Percentiles rank a stretch among this genome's conserved stretches.
These are phyloP conservation scores for Ephestia elutella DNA, from an alignment of 1,140 invertebrate genomes.

Conservation along the genomic window DNA sequence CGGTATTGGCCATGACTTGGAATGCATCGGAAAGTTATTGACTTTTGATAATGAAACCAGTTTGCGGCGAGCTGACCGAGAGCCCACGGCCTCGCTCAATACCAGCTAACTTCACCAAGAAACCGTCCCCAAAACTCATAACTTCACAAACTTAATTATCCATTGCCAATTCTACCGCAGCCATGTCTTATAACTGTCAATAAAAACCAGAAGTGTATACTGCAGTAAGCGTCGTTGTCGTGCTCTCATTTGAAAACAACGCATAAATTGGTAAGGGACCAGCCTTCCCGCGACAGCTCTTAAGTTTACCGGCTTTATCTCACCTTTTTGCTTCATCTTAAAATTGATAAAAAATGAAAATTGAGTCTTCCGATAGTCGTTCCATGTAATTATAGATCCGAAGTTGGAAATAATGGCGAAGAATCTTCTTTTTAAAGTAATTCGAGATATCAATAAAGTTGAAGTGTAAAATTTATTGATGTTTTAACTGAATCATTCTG, in stretches of 20 bases:
- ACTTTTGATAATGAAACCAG: constrained; percentile 74
- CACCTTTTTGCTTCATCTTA: constrained; percentile 17
- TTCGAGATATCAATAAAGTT: not conserved
- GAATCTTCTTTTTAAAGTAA: not conserved
- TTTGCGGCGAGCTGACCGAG: constrained; percentile 64
- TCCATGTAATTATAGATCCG: constrained; percentile 5
- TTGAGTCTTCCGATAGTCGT: not conserved
- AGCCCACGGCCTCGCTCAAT: constrained; percentile 65
- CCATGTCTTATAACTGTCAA: not conserved
- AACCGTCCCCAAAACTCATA: constrained; percentile 24
- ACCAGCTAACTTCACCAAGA: constrained; percentile 42
- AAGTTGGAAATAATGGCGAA: not conserved
- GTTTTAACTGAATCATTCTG: too few relatives aligned
- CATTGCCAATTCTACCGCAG: constrained; percentile 37
- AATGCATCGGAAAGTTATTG: constrained; percentile 73
- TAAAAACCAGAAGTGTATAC: not conserved
- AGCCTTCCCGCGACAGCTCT: constrained; percentile 43
- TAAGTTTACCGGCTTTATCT: constrained; percentile 24
- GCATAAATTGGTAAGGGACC: constrained; percentile 12
- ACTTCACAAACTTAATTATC: constrained; percentile 30
- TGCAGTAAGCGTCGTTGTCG: not conserved
- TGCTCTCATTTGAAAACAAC: not conserved
- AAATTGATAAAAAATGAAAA: constrained; percentile 22
- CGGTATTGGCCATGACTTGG: constrained; percentile 62
- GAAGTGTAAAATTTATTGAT: too few relatives aligned